Conservation (phyloP, 2,888 invertebrate species). For the Phymatocera aterrima region DNA sequence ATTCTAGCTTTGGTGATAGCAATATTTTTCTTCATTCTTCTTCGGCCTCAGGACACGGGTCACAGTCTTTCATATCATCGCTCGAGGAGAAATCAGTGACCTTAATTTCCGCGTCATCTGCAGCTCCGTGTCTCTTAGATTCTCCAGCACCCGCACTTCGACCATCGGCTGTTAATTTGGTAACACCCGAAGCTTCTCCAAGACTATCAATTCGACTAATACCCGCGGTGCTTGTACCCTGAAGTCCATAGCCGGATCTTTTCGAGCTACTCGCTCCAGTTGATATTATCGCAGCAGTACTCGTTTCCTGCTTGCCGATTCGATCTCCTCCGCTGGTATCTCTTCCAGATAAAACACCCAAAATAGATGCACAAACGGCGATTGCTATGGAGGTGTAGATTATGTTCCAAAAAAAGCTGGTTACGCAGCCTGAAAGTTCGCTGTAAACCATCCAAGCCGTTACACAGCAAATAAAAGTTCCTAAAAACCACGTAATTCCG, state of each 20-base stretch:
- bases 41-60: constrained; percentile 24
- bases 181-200: not conserved
- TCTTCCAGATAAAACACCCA: constrained; percentile 34
- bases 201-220: not conserved
- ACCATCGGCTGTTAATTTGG: not conserved
- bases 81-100: constrained; percentile 17
- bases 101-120: constrained; percentile 2
- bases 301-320: not conserved
- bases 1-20: not conserved
- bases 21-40: not conserved
- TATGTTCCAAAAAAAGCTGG: constrained; percentile 50
- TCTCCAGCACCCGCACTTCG: constrained; percentile 25
- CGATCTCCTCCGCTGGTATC: constrained; percentile 7
- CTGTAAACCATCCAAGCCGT: constrained; percentile 51
- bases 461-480: not conserved
- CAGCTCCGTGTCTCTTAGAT: not conserved
- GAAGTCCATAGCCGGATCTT: not conserved
- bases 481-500: not conserved
- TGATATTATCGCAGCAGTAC: not conserved
- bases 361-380: constrained; percentile 35
- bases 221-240: constrained; percentile 23
- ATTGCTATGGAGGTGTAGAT: constrained; percentile 52
- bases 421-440: constrained; percentile 50
- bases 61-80: constrained; percentile 9
- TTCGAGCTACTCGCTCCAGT: constrained; percentile 1